Evolutionary conservation across 2,888 invertebrate genomes (phyloP).

Genomic region (Atherix ibis): DNA sequence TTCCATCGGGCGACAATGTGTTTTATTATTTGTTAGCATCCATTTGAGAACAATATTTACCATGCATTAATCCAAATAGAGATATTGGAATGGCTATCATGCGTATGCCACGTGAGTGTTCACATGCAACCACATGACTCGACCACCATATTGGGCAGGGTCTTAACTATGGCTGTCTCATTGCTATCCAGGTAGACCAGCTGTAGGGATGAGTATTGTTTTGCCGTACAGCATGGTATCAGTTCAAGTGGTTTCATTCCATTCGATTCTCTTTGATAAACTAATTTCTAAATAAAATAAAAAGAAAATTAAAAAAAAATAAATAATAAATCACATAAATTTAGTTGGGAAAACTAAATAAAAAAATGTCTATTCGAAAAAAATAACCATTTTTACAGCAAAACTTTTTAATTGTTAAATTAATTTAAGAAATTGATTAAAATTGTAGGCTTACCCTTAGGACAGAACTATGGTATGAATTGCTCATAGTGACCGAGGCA

Average conservation of each 20-base stretch:
- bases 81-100: no score
- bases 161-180: constrained; percentile 60
- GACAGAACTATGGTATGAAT: constrained; percentile 52
- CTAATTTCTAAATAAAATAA: constrained; percentile 46
- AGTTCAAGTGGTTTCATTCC: constrained; percentile 41
- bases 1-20: no score
- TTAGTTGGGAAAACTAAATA: no score
- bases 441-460: constrained; percentile 62
- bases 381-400: no score
- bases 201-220: constrained; percentile 62
- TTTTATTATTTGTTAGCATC: no score
- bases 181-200: constrained; percentile 67
- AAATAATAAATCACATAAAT: constrained; percentile 3
- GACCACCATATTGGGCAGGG: constrained; percentile 80
- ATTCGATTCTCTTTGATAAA: constrained; percentile 38
- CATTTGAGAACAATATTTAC: no score
- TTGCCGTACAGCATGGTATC: constrained; percentile 75
- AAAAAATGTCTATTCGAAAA: no score
- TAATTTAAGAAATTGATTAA: no score
- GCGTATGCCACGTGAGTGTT: no score
- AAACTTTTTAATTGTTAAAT: no score
- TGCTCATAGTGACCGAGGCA: constrained; percentile 49
- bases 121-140: constrained; percentile 81
- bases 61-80: no score
- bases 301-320: constrained; percentile 2